Evolutionary conservation across 2,888 invertebrate species (phyloP), one percentile per base, ranked within the genome.

Genomic region (Zaprionus bogoriensis): DNA sequence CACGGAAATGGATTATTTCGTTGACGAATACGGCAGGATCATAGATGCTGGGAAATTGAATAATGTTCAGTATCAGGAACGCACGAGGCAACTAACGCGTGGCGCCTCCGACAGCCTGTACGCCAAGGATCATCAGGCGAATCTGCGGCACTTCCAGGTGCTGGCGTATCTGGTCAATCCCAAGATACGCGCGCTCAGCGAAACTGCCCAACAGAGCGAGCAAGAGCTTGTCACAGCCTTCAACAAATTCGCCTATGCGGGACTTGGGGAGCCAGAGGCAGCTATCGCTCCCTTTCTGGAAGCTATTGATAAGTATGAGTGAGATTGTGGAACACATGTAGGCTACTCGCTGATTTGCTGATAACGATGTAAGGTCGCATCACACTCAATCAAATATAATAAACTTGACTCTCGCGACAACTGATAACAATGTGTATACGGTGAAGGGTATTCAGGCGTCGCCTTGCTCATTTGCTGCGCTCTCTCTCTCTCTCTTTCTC

Each of bases 171-270:
- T 4, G 10, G n/a, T 20, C 2, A 57, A 4, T 22, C 47, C 30
- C 1, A 66, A 50, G 22, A 23, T 64, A 2, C 47, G 48, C 4
- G 25, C 44, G 3, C 32, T 64, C 0, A 65, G 55, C 28, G 25
- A 20, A 9, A 23, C 28, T 2, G 41, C 63, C 2, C 42, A 64
- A 12, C 36, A 55, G 12, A 64, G 28, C 9, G 64, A 64, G 10
- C 32, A 10, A 0, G 6, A 19, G 1, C 25, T 64, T 1, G 48
- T 64, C 7, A 17, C 32, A 6, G 47, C 63, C 1, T 64, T 32
- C 1, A 64, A 64, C 20, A 22, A 19, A 23, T 9, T 64, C 3
- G 64, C 64, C 17, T 55, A 48, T 55, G 66, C 64, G 3, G 64
- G 66, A 1, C 36, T 63, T 6, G 45, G 36, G 1, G 5, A 17